phyloP scores from a whole-genome alignment of 2,113 vertebrate genomes.

The Pantherophis guttatus region DNA sequence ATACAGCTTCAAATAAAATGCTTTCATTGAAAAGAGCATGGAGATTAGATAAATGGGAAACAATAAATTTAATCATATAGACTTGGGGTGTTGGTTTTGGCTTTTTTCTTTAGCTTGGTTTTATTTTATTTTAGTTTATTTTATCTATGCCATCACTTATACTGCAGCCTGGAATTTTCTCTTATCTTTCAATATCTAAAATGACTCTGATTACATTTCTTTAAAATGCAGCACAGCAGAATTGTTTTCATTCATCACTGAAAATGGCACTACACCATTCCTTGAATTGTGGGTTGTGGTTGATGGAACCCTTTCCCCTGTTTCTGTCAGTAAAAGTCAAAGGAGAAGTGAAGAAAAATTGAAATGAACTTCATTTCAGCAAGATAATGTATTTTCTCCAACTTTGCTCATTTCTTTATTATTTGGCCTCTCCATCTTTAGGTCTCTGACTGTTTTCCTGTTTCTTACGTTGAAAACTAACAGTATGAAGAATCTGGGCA shows the following conservation, averaged over 20 bases:
- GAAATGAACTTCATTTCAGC: not conserved
- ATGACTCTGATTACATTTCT: constrained; percentile 12
- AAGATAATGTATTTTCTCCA: not conserved
- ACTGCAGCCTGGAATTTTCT: not conserved
- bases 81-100: not conserved
- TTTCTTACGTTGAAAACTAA: not conserved
- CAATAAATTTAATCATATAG: constrained; percentile 25
- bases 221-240: not conserved
- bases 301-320: not conserved
- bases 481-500: not conserved
- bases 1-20: constrained; percentile 37
- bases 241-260: constrained; percentile 14
- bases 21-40: constrained; percentile 31
- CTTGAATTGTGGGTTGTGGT: not conserved
- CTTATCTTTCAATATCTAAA: constrained; percentile 19
- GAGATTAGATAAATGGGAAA: constrained; percentile 36
- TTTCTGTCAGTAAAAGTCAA: constrained; percentile 22
- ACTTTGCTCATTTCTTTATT: not conserved
- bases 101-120: not conserved
- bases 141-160: constrained; percentile 15
- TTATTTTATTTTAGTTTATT: constrained; percentile 5
- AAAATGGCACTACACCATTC: constrained; percentile 16
- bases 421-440: not conserved
- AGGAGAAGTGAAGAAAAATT: not conserved
- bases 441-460: not conserved